Conservation (phyloP, 2,888 invertebrate genomes). For the Eilema sororculum region DNA sequence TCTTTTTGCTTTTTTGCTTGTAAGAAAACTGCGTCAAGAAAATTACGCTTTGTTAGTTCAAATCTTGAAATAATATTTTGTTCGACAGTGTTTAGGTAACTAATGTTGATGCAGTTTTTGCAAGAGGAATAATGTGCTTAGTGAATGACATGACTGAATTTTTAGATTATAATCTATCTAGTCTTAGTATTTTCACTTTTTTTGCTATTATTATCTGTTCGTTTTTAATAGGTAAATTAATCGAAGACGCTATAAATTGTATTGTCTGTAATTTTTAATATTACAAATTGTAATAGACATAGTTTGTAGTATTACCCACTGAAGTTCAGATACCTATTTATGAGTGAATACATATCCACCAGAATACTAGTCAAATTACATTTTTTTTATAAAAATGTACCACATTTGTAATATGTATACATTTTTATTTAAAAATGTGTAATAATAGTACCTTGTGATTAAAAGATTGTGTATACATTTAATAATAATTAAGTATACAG, state of each 20-base stretch:
- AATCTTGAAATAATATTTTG: conserved; percentile 24
- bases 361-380: conserved; percentile 65
- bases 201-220: conserved; percentile 48
- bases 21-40: conserved; percentile 40
- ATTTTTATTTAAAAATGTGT: conserved; percentile 46
- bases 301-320: conserved; percentile 57
- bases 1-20: conserved; percentile 39
- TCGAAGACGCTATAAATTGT: conserved; percentile 43
- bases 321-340: conserved; percentile 52
- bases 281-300: conserved; percentile 58
- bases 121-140: conserved; percentile 59
- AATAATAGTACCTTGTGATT: conserved; percentile 53
- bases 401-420: conserved; percentile 18
- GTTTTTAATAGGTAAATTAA: conserved; percentile 53
- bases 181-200: conserved; percentile 67
- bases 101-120: conserved; percentile 42
- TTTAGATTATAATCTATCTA: conserved; percentile 74
- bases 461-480: conserved; percentile 51
- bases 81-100: conserved; percentile 23
- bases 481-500: conserved; percentile 24
- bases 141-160: conserved; percentile 76
- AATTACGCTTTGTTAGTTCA: conserved; percentile 24
- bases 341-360: conserved; percentile 77
- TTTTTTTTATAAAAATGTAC: conserved; percentile 46
- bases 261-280: conserved; percentile 49